Percentiles rank a stretch among this genome's conserved stretches.
These are phyloP conservation scores for Muschampia plurimacula DNA, from an alignment of 2,888 invertebrate species.

Conservation along the genomic window DNA sequence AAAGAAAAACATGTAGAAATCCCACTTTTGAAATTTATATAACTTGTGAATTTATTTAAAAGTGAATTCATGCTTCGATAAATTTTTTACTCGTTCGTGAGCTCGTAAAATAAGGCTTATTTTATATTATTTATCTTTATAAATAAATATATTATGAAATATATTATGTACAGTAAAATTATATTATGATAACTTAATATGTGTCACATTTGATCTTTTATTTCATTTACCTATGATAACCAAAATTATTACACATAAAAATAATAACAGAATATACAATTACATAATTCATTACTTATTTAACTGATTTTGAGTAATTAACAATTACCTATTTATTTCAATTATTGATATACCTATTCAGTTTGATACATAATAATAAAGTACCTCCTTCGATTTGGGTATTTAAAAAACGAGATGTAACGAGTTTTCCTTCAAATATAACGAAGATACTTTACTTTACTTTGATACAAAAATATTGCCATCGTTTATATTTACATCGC, in stretches of 20 bases:
- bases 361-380: constrained; percentile 29
- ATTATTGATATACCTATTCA: neutral
- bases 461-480: constrained; percentile 61
- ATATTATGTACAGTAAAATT: neutral
- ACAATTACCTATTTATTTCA: no score
- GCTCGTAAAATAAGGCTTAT: neutral
- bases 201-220: neutral
- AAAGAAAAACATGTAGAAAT: neutral
- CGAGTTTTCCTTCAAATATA: no score
- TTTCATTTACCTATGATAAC: neutral
- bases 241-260: neutral
- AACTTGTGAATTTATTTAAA: neutral
- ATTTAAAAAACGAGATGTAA: neutral
- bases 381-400: neutral
- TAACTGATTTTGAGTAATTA: neutral
- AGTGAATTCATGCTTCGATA: neutral
- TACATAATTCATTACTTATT: neutral
- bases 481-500: constrained; percentile 61
- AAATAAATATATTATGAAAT: neutral
- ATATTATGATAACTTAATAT: neutral
- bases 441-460: constrained; percentile 8
- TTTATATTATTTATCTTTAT: neutral
- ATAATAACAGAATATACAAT: neutral
- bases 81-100: neutral
- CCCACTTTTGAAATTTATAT: neutral